A percentile compares a stretch with the other conserved stretches of the same genome.
phyloP scores from a whole-genome alignment of 2,113 vertebrate genomes.

The Gallinago media region DNA sequence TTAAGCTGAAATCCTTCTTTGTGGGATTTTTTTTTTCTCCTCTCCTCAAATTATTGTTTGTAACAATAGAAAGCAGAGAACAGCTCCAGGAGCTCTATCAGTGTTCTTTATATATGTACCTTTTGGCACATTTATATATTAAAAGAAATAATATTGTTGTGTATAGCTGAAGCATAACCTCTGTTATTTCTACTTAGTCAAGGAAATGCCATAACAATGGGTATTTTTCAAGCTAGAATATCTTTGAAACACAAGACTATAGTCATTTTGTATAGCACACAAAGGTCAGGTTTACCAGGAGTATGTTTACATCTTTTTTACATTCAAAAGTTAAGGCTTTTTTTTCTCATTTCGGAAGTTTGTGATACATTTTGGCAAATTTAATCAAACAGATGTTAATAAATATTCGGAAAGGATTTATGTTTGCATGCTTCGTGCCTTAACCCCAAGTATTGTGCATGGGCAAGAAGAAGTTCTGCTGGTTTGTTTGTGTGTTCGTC shows the following conservation, averaged over 20 bases:
- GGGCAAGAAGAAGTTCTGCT: not conserved
- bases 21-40: constrained; percentile 58
- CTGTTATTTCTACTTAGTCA: constrained; percentile 60
- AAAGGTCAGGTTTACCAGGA: constrained; percentile 21
- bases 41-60: constrained; percentile 53
- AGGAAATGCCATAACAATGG: constrained; percentile 41
- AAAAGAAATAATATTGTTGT: constrained; percentile 66
- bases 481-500: not conserved
- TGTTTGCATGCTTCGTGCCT: not conserved
- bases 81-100: constrained; percentile 33
- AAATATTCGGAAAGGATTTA: not conserved
- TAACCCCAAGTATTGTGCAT: not conserved
- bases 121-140: constrained; percentile 62
- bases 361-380: constrained; percentile 6
- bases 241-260: constrained; percentile 27
- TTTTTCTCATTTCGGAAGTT: constrained; percentile 4
- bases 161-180: constrained; percentile 40
- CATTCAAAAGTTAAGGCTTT: constrained; percentile 13
- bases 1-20: constrained; percentile 69
- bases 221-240: constrained; percentile 47
- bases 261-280: not conserved
- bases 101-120: constrained; percentile 37
- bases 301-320: constrained; percentile 54
- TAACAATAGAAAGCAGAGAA: constrained; percentile 49
- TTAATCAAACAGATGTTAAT: not conserved